phyloP scores from a whole-genome alignment of 2,888 invertebrate species.

The Rhabditoides inermis region DNA sequence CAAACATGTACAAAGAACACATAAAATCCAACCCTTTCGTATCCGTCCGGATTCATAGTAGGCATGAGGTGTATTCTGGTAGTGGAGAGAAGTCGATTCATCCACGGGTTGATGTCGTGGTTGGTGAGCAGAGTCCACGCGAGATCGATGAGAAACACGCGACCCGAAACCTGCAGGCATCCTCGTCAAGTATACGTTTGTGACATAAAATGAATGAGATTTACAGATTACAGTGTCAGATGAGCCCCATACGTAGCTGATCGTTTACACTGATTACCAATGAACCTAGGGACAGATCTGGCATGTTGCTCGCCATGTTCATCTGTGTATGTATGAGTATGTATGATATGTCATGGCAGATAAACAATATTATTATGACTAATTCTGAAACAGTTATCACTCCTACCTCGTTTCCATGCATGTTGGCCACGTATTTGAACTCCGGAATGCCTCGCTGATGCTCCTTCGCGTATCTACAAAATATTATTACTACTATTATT shows the following conservation, averaged over 20 bases:
- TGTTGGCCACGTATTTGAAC: constrained; percentile 86
- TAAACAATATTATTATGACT: not conserved
- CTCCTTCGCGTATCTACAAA: constrained; percentile 67
- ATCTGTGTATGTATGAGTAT: no score
- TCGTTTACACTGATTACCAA: not conserved
- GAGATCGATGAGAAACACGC: constrained; percentile 72
- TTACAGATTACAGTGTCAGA: not conserved
- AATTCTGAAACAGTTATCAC: not conserved
- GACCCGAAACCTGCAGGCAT: constrained; percentile 65
- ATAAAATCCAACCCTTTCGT: no score
- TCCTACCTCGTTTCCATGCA: constrained; percentile 83
- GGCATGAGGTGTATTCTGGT: constrained; percentile 87
- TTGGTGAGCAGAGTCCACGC: constrained; percentile 79
- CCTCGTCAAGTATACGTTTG: no score
- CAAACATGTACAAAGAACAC: no score
- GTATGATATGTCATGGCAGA: no score
- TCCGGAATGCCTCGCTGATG: constrained; percentile 77
- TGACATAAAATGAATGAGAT: not conserved
- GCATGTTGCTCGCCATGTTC: no score
- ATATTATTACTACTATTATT: no score
- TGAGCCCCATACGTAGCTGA: not conserved
- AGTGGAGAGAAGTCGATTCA: constrained; percentile 70
- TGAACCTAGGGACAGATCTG: no score
- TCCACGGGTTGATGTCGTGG: constrained; percentile 66
- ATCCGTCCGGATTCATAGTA: constrained; percentile 98